Percentiles rank a stretch among this genome's conserved stretches.
Evolutionary conservation across 2,113 vertebrate species (phyloP).

Genomic region (Rynchops niger): DNA sequence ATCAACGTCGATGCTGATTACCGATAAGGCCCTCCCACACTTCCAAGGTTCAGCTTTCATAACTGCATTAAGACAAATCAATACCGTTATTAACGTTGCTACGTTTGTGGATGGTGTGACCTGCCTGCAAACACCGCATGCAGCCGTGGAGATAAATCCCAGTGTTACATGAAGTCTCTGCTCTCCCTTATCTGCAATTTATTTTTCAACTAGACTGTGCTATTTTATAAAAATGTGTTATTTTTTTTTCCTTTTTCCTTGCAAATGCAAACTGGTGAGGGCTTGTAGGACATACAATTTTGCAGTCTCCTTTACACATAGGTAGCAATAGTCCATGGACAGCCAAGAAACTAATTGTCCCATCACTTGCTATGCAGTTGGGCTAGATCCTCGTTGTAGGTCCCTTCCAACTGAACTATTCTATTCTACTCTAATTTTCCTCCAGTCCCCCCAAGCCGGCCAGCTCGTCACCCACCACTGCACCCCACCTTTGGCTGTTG

Average conservation of each 20-base stretch:
- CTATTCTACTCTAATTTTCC: background rate
- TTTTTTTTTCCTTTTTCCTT: background rate
- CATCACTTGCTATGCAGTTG: background rate
- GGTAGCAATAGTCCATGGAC: background rate
- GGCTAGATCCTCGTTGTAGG: background rate
- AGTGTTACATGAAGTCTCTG: background rate
- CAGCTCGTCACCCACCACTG: no score
- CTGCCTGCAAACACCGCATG: background rate
- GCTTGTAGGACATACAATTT: background rate
- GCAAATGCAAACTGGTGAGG: background rate
- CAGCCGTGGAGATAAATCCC: background rate
- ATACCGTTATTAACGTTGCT: background rate
- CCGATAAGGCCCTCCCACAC: background rate
- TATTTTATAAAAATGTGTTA: background rate
- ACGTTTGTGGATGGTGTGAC: background rate
- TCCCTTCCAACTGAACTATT: background rate
- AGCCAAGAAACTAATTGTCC: background rate
- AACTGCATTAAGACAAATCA: conserved; percentile 36
- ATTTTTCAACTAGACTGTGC: background rate
- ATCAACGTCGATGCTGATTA: background rate
- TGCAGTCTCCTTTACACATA: background rate
- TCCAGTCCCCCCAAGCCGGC: background rate
- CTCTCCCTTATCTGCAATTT: background rate
- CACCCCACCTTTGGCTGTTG: background rate
- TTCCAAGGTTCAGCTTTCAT: conserved; percentile 22